Evolutionary conservation across 2,888 invertebrate genomes (phyloP), one percentile per base, ranked within the genome.

Genomic region (Digitonthophagus gazella): DNA sequence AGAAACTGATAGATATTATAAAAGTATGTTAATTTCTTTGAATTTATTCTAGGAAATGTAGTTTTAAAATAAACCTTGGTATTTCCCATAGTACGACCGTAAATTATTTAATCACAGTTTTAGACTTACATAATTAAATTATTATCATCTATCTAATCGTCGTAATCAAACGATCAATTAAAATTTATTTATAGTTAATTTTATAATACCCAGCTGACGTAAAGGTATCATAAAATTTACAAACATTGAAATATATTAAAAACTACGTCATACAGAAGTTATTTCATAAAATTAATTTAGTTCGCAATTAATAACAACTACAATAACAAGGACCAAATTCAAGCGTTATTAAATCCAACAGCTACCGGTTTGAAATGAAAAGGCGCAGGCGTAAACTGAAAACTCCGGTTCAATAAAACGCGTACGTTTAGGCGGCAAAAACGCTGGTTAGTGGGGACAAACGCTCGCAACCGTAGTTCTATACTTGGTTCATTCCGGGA

Each of bases 401-500:
- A 11, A 44, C 11, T 44, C 1, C 11, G 28, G 28, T 44, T 44
- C 28, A 11, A 44, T 44, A 44, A 44, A 44, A 44, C 28, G 28
- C 28, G 11, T 44, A 11, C 28, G 28, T 44, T n/a, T 44, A 44
- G 28, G 28, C 28, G 28, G 28, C 28, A 44, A 44, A 22, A 44
- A 44, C 28, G 3, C 28, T 44, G 28, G 8, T 44, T 19, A 8
- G n/a, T 19, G 19, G 19, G 8, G 61, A 61, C 15, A 18, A 61
- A 61, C 19, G 19, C 0, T 6, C 6, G 8, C 18, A 14, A 11
- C n/a, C 8, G 61, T 61, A 18, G 18, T 18, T 61, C 61, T 4
- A 20, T 61, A 18, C 61, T 61, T 19, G n/a, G 0, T 61, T 61
- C 61, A 19, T 19, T 16, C 19, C 61, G n/a, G 61, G n/a, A 61